Evolutionary conservation across 2,888 invertebrate species (phyloP).

Genomic region (Osmoderma eremita): DNA sequence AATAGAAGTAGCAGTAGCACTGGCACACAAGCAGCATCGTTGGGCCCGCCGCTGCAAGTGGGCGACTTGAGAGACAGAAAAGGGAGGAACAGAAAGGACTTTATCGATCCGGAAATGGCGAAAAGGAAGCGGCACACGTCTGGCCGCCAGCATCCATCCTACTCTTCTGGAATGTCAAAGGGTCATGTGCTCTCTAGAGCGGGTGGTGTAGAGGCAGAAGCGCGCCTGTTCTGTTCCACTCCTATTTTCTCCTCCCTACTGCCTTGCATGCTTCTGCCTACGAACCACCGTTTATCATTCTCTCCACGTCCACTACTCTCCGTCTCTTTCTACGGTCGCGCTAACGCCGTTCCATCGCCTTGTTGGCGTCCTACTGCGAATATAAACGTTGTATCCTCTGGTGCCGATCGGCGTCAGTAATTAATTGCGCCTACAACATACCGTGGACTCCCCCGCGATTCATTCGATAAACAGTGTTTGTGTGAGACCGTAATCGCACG

Average conservation of each 20-base stretch:
- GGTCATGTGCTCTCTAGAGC: slow-evolving; percentile 47
- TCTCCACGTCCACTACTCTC: slow-evolving; percentile 31
- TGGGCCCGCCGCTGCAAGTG: slow-evolving; percentile 46
- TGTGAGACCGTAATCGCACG: slow-evolving; percentile 26
- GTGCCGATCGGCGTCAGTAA: slow-evolving; percentile 33
- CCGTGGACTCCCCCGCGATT: slow-evolving; percentile 32
- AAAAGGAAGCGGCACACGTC: slow-evolving; percentile 50
- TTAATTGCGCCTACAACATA: slow-evolving; percentile 32
- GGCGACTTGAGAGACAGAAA: slow-evolving; percentile 44
- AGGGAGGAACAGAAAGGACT: slow-evolving; percentile 39
- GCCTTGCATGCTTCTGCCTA: slow-evolving; percentile 35
- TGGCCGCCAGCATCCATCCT: slow-evolving; percentile 50
- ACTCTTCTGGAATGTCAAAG: slow-evolving; percentile 50
- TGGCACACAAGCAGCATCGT: slow-evolving; percentile 25
- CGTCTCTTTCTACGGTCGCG: slow-evolving; percentile 14
- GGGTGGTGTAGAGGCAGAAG: slow-evolving; percentile 32
- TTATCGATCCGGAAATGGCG: slow-evolving; percentile 50
- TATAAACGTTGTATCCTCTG: slow-evolving; percentile 29
- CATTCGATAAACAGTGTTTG: slow-evolving; percentile 28
- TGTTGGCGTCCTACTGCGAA: slow-evolving; percentile 12
- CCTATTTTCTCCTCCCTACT: slow-evolving; percentile 37
- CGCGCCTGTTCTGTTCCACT: slow-evolving; percentile 37
- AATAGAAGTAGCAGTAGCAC: slow-evolving; percentile 23
- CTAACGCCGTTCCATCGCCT: slow-evolving; percentile 9
- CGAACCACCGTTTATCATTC: slow-evolving; percentile 37